phyloP scores from a whole-genome alignment of 2,888 invertebrate species.

The Sphecodes monilicornis region DNA sequence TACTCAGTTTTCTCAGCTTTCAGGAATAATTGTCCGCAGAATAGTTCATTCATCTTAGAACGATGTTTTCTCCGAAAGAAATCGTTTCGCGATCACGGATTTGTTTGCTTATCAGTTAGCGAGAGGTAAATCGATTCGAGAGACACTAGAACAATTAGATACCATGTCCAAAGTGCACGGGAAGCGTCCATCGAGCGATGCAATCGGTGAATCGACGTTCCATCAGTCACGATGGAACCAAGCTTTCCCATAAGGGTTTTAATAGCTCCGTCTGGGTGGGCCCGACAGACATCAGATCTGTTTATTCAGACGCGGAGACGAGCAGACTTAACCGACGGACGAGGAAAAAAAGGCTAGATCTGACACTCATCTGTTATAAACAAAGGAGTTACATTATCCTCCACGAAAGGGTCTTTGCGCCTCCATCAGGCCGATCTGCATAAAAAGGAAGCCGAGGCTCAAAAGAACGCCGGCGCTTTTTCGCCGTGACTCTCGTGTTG shows the following conservation, averaged over 20 bases:
- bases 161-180: neutral
- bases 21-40: no score
- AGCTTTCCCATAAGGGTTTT: constrained; percentile 81
- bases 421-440: constrained; percentile 38
- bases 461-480: constrained; percentile 29
- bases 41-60: neutral
- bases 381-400: constrained; percentile 81
- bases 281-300: constrained; percentile 81
- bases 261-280: constrained; percentile 82
- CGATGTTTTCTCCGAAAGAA: neutral
- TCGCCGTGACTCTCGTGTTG: constrained; percentile 3
- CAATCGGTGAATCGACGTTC: constrained; percentile 34
- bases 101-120: neutral
- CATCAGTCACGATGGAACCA: constrained; percentile 39
- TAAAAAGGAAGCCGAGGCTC: constrained; percentile 34
- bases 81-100: neutral
- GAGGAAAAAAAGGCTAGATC: constrained; percentile 74
- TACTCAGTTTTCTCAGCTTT: no score
- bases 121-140: neutral
- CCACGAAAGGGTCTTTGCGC: constrained; percentile 58
- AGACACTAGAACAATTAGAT: neutral
- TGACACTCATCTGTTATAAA: constrained; percentile 81
- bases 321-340: constrained; percentile 76
- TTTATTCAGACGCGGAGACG: constrained; percentile 82
- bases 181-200: constrained; percentile 27